These are phyloP conservation scores for Gambusia yucatana DNA, from an alignment of 2,797 vertebrate genomes.

Conservation along the genomic window DNA sequence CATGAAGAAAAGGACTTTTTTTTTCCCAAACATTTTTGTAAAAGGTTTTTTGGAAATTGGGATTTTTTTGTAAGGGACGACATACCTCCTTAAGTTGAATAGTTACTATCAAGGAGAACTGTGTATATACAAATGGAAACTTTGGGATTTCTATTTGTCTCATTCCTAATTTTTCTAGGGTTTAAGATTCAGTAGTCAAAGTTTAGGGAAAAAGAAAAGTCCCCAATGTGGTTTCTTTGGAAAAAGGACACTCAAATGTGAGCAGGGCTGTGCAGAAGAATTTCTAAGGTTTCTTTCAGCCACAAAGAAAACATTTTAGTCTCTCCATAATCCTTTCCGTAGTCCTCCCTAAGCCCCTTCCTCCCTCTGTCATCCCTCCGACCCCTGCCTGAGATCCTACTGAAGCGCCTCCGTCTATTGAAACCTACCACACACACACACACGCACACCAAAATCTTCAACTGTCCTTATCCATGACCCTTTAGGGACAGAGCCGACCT, in stretches of 20 bases:
- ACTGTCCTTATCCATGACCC: slow-evolving; percentile 59
- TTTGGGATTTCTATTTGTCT: not conserved
- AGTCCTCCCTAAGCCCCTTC: slow-evolving; percentile 76
- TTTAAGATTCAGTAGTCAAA: slow-evolving; percentile 12
- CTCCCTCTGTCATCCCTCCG: slow-evolving; percentile 46
- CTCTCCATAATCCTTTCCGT: slow-evolving; percentile 77
- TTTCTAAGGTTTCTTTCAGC: slow-evolving; percentile 80
- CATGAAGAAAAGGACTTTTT: too few species aligned
- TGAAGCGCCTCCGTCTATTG: slow-evolving; percentile 41
- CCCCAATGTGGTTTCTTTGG: not conserved
- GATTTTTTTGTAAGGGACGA: too few species aligned
- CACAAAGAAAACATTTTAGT: slow-evolving; percentile 86
- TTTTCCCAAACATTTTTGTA: too few species aligned
- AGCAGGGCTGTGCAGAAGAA: slow-evolving; percentile 69
- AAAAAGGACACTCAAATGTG: slow-evolving; percentile 23
- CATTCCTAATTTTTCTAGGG: not conserved
- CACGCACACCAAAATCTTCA: slow-evolving; percentile 26
- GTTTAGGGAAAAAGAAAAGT: not conserved
- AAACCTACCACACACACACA: slow-evolving; percentile 39
- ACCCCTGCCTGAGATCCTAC: slow-evolving; percentile 51
- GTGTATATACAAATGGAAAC: not conserved
- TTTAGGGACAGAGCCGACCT: slow-evolving; percentile 73
- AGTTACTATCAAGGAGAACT: not conserved
- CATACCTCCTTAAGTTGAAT: not conserved
- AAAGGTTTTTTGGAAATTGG: too few species aligned